Evolutionary conservation across 2,888 invertebrate species (phyloP).

Genomic region (Holacanthella duospinosa): DNA sequence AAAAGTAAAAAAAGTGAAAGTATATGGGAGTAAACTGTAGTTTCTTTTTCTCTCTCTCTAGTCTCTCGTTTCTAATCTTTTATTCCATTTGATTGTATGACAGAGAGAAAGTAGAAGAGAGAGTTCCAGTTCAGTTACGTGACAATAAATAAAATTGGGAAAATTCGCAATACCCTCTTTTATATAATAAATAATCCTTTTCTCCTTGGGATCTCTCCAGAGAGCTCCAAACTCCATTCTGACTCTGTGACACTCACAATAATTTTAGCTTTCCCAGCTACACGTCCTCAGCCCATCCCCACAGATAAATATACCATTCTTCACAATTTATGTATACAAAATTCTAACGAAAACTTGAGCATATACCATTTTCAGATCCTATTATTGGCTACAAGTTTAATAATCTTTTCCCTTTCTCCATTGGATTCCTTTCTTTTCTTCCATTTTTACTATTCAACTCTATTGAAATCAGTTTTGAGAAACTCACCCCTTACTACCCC

Average conservation of each 20-base stretch:
- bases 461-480: no score
- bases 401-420: no score
- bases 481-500: no score
- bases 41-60: no score
- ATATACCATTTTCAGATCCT: no score
- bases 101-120: neutral
- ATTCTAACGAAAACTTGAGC: neutral
- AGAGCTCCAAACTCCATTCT: slow-evolving; percentile 25
- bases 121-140: slow-evolving; percentile 14
- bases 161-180: slow-evolving; percentile 32
- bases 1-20: no score
- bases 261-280: slow-evolving; percentile 27
- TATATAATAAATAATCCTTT: slow-evolving; percentile 7
- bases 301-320: no score
- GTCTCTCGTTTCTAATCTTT: neutral
- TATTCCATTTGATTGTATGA: slow-evolving; percentile 4
- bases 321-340: neutral
- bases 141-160: slow-evolving; percentile 27
- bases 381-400: no score
- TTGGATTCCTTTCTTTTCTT: slow-evolving; percentile 2
- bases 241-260: slow-evolving; percentile 31
- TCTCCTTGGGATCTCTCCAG: slow-evolving; percentile 15
- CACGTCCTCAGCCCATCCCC: no score
- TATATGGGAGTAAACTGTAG: neutral
- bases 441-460: neutral